A percentile compares a stretch with the other conserved stretches of the same genome.
Conservation (phyloP, 2,113 vertebrate species). For the Macquaria australasica region DNA sequence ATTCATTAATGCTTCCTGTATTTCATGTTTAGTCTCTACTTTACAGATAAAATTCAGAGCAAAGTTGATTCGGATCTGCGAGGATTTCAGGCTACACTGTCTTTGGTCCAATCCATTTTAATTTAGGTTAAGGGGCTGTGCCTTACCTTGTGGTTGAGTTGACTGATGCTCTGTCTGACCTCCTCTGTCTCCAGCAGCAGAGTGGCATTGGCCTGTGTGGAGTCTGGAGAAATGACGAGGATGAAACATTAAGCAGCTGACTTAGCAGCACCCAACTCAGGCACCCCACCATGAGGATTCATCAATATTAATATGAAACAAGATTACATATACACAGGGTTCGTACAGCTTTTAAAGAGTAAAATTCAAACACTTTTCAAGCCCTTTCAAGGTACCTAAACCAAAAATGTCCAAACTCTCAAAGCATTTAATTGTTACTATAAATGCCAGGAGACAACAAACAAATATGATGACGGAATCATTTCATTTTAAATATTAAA, state of each 20-base stretch:
- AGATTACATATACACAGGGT: neutral
- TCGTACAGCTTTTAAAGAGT: too few relatives aligned
- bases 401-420: too few relatives aligned
- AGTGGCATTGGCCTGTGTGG: conserved; percentile 59
- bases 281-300: neutral
- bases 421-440: too few relatives aligned
- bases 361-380: too few relatives aligned
- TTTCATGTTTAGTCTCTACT: conserved; percentile 2
- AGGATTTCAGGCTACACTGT: conserved; percentile 1
- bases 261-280: neutral
- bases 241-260: conserved; percentile 22
- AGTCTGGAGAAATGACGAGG: conserved; percentile 44
- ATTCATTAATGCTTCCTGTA: neutral
- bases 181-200: conserved; percentile 87
- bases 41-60: neutral
- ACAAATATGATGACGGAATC: too few relatives aligned
- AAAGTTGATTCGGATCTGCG: neutral
- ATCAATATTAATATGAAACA: neutral
- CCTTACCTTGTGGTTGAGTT: conserved; percentile 90
- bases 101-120: neutral
- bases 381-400: too few relatives aligned
- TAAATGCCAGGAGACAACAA: too few relatives aligned
- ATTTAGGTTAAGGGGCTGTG: neutral
- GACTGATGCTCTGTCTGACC: conserved; percentile 88
- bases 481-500: too few relatives aligned